Conservation (phyloP, 2,113 vertebrate genomes). For the Tricholaema leucomelas region DNA sequence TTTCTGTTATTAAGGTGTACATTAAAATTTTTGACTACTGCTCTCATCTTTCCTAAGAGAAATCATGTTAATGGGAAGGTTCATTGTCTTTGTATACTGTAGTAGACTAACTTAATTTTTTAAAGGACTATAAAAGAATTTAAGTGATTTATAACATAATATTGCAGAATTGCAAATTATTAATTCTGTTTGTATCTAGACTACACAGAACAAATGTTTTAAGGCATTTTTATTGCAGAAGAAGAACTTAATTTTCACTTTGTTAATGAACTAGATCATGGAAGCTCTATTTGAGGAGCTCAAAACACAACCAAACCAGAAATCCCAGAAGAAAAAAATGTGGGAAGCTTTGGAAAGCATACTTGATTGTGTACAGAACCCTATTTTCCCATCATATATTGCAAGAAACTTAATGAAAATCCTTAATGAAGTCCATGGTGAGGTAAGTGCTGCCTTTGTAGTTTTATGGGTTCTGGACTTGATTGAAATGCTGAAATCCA, state of each 20-base stretch:
- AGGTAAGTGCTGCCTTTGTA: conserved; percentile 68
- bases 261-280: conserved; percentile 76
- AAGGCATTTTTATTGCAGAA: not conserved
- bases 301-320: conserved; percentile 56
- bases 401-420: conserved; percentile 79
- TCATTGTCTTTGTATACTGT: not conserved
- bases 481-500: not conserved
- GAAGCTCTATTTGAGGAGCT: conserved; percentile 76
- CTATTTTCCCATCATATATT: conserved; percentile 83
- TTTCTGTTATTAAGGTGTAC: not conserved
- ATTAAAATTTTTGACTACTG: not conserved
- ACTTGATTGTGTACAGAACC: conserved; percentile 71
- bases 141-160: not conserved
- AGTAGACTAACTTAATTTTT: not conserved
- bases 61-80: not conserved
- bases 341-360: conserved; percentile 77
- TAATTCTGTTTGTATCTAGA: not conserved
- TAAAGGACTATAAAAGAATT: not conserved
- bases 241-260: not conserved
- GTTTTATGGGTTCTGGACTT: not conserved
- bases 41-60: not conserved
- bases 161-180: not conserved
- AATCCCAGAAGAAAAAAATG: conserved; percentile 72
- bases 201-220: not conserved
- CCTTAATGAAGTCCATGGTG: conserved; percentile 79